Base-by-base conservation (phyloP, 2,113 vertebrate genomes). In the Myrmecobius fasciatus region DNA sequence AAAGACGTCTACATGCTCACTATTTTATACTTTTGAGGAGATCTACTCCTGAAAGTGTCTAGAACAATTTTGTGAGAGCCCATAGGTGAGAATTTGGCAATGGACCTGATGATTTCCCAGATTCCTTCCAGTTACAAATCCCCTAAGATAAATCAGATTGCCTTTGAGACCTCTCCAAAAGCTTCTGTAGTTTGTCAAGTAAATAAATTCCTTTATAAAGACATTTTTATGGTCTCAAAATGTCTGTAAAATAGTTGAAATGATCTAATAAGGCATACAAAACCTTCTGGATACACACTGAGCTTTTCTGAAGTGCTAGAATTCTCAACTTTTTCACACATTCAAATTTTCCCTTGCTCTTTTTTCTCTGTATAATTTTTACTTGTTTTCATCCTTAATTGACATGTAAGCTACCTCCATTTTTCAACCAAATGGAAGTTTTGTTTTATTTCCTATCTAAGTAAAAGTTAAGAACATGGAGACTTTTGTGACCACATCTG, bases 391-490 rank as follows among this genome's bases (percentile, higher is more conserved):
- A 94, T 92, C 92, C 49, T 28, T 24, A 91, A 36, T 25, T 95
- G 89, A 95, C 92, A 97, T 97, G 56, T 95, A 95, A 91, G 94
- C 91, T 89, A 95, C 25, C 88, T 54, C n/a, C 60, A 91, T 52
- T 4, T 83, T 75, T 91, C n/a, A 22, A 75, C 88, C 46, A 91
- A 97, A 88, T 54, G 95, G 96, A 91, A 97, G 75, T 60, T 97
- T 96, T 92, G 95, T 96, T 92, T 26, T 91, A 49, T 93, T 96
- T 83, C 56, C 91, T 54, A 53, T 92, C 91, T 96, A 53, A 94
- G 93, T 96, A 95, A 47, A 91, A 26, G 51, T 92, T 25, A 53
- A 97, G 94, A 95, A 97, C 95, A 97, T 26, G 83, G 46, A 95
- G 88, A 92, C 56, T 97, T 91, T 88, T 94, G 75, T 20, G 47